These are phyloP conservation scores for Cyclopterus lumpus DNA, from an alignment of 2,797 vertebrate genomes.

Conservation along the genomic window DNA sequence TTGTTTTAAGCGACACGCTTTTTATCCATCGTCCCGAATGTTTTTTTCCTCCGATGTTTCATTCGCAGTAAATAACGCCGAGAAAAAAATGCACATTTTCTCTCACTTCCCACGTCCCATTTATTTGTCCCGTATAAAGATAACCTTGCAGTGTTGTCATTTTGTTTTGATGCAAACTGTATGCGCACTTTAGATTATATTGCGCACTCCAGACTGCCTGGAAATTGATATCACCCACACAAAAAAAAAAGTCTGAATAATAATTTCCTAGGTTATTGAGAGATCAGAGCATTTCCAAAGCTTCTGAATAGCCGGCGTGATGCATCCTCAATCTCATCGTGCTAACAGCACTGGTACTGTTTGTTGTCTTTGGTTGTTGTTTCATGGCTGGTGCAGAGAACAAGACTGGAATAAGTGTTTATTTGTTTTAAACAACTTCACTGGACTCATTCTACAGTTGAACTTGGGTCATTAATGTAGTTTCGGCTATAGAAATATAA, in stretches of 20 bases:
- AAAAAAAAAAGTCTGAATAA: too few relatives aligned
- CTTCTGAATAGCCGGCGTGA: slow-evolving; percentile 12
- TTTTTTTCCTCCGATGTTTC: background rate
- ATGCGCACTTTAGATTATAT: background rate
- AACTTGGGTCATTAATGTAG: background rate
- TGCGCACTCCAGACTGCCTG: background rate
- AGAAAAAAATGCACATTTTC: background rate
- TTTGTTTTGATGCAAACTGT: background rate
- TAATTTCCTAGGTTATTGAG: slow-evolving; percentile 3
- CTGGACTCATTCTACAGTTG: too few relatives aligned
- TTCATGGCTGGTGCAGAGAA: background rate
- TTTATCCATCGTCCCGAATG: background rate
- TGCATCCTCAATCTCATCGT: slow-evolving; percentile 18
- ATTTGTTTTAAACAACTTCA: slow-evolving; percentile 1
- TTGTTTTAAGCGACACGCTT: background rate
- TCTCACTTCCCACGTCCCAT: background rate
- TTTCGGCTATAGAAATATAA: background rate
- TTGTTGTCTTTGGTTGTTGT: background rate
- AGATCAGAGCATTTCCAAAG: slow-evolving; percentile 20
- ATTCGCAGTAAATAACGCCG: background rate
- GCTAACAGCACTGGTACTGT: background rate
- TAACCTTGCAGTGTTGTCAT: slow-evolving; percentile 12
- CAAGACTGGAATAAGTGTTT: background rate
- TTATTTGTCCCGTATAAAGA: background rate
- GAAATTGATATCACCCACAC: slow-evolving; percentile 1